A percentile compares a stretch with the other conserved stretches of the same genome.
Evolutionary conservation across 1,140 invertebrate species (phyloP).

Genomic region (Drosophila nigrodunni): DNA sequence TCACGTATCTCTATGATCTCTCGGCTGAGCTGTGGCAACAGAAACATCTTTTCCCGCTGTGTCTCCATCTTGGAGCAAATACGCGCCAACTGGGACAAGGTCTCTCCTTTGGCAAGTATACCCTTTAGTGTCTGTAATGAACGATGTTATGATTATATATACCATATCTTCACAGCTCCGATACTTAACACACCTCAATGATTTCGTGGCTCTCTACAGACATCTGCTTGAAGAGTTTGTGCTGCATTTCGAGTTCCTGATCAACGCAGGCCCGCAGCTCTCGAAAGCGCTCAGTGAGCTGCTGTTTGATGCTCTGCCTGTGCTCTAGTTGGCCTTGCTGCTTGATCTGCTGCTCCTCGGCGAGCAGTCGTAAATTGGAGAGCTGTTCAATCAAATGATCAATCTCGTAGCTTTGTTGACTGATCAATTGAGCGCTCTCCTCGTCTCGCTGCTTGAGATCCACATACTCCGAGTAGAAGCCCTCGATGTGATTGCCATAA

Average conservation of each 20-base stretch:
- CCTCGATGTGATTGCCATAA: constrained; percentile 77
- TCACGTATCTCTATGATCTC: constrained; percentile 68
- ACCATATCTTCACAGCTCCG: too few species aligned
- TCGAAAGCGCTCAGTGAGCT: constrained; percentile 56
- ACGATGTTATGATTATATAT: too few species aligned
- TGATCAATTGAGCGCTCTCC: constrained; percentile 70
- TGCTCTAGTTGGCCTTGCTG: constrained; percentile 68
- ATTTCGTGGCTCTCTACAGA: constrained; percentile 71
- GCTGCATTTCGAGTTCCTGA: constrained; percentile 50
- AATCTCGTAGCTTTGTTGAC: constrained; percentile 72
- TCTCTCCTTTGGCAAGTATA: constrained; percentile 85
- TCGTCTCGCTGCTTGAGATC: constrained; percentile 82
- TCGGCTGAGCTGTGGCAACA: constrained; percentile 81
- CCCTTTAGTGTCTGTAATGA: constrained; percentile 37
- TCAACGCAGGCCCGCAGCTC: constrained; percentile 68
- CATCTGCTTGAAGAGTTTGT: constrained; percentile 65
- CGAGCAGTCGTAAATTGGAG: constrained; percentile 62
- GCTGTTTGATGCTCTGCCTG: constrained; percentile 61
- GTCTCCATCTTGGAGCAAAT: constrained; percentile 87
- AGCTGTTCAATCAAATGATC: constrained; percentile 68
- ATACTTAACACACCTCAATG: constrained; percentile 49
- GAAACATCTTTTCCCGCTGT: constrained; percentile 86
- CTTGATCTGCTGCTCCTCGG: constrained; percentile 65
- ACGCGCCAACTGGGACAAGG: constrained; percentile 85
- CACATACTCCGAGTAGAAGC: constrained; percentile 80